phyloP scores from a whole-genome alignment of 2,888 invertebrate genomes.

The Rhodophaea formosa region DNA sequence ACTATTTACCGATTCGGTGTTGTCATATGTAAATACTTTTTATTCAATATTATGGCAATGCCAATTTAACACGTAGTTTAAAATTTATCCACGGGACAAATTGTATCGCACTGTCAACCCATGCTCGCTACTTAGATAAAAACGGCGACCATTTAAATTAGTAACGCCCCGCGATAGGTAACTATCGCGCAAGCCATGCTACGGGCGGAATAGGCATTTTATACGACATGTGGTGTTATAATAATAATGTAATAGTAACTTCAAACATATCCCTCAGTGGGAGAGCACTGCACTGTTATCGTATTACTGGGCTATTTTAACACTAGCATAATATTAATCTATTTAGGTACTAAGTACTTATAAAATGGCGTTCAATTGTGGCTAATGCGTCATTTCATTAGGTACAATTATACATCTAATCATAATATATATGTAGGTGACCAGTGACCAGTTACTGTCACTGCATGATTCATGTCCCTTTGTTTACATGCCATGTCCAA shows the following conservation, averaged over 20 bases:
- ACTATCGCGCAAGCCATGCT: too few species aligned
- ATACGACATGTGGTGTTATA: constrained; percentile 28
- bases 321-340: constrained; percentile 31
- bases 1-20: too few species aligned
- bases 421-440: constrained; percentile 31
- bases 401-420: constrained; percentile 42
- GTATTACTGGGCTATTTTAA: constrained; percentile 36
- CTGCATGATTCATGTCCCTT: constrained; percentile 54
- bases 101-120: too few species aligned
- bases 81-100: too few species aligned
- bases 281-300: constrained; percentile 51
- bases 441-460: constrained; percentile 46
- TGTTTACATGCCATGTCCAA: constrained; percentile 51
- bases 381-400: constrained; percentile 46
- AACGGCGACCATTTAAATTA: too few species aligned
- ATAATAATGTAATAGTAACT: constrained; percentile 26
- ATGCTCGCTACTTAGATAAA: too few species aligned
- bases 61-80: too few species aligned
- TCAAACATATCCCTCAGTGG: constrained; percentile 53
- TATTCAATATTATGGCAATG: too few species aligned
- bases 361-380: constrained; percentile 34
- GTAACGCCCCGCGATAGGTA: too few species aligned
- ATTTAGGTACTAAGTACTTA: constrained; percentile 23
- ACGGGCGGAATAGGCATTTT: constrained; percentile 1
- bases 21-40: too few species aligned